Base-by-base conservation (phyloP, 2,797 vertebrate species). In the Arrhamphus sclerolepis region DNA sequence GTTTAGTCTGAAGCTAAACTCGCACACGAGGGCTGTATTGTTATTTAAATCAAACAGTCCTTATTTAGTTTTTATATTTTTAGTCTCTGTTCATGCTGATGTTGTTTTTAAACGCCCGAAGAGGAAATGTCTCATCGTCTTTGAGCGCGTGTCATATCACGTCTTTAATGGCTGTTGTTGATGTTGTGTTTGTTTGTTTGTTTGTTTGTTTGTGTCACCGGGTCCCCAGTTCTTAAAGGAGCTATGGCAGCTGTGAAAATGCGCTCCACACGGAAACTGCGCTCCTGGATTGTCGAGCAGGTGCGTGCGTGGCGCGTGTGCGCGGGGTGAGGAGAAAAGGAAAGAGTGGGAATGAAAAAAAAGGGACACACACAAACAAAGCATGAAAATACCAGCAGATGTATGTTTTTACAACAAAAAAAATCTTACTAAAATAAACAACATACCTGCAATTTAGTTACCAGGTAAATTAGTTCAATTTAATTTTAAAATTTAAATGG, bases 281-380 rank as follows among this genome's bases (percentile, higher is more conserved):
- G 94, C 3, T 72, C 73, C 10, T 97, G 95, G 95, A 90, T 95
- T 2, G 88, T 96, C 18, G 91, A 94, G 7, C 95, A 96, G 82
- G 92, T 96, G 63, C 65, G 92, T 81, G 17, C 21, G 10, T 22
- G 22, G 52, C 48, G 44, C 9, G 31, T 22, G 46, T 22, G 47
- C 46, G 46, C 8, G 8, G 2, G 43, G 2, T n/a, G 20, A 21
- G 0, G 8, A 2, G n/a, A 21, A 18, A n/a, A 5, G 38, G 5
- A 13, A 3, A 43, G 31, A 2, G 22, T 31, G 34, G 34, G 34
- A 38, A 16, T 34, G 2, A 10, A 34, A 34, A 34, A 34, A 34
- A 10, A 34, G 11, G 11, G 11, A 34, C 2, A 34, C 1, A 6
- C 4, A 29, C 4, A 29, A 29, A 9, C 28, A 29, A 1, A 9